A percentile compares a stretch with the other conserved stretches of the same genome.
Evolutionary conservation across 1,140 invertebrate species (phyloP).

Genomic region (Trichonephila inaurata): DNA sequence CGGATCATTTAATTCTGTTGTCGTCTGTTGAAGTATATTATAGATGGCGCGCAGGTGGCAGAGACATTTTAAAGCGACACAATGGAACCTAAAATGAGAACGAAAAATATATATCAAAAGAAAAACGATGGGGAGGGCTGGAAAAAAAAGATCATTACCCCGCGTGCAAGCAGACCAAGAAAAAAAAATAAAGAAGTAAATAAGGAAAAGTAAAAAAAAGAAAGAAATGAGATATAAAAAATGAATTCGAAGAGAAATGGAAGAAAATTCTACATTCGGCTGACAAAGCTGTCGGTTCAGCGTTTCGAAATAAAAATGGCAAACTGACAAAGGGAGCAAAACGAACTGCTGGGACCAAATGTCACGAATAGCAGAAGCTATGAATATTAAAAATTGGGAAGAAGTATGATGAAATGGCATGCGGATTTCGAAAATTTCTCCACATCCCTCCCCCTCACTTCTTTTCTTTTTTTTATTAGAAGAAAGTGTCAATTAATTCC

Average conservation of each 20-base stretch:
- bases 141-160: conserved; percentile 75
- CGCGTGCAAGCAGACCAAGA: conserved; percentile 51
- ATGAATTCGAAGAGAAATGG: conserved; percentile 76
- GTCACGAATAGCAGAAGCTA: conserved; percentile 70
- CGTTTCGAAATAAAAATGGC: conserved; percentile 76
- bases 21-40: conserved; percentile 76
- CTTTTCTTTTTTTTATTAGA: neutral
- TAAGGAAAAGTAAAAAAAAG: conserved; percentile 17
- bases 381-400: conserved; percentile 74
- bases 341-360: conserved; percentile 75
- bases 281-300: conserved; percentile 75
- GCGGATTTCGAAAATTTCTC: conserved; percentile 29
- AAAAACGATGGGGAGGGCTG: conserved; percentile 39
- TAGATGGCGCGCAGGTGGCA: conserved; percentile 75
- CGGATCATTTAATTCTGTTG: conserved; percentile 76
- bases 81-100: conserved; percentile 75
- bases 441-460: neutral
- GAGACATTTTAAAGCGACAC: conserved; percentile 76
- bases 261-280: conserved; percentile 75
- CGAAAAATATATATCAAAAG: conserved; percentile 73
- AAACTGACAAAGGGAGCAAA: conserved; percentile 73
- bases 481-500: conserved; percentile 61
- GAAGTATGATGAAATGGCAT: conserved; percentile 58
- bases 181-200: conserved; percentile 59
- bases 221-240: conserved; percentile 74